phyloP scores from a whole-genome alignment of 2,888 invertebrate genomes.

The Cotesia congregata region DNA sequence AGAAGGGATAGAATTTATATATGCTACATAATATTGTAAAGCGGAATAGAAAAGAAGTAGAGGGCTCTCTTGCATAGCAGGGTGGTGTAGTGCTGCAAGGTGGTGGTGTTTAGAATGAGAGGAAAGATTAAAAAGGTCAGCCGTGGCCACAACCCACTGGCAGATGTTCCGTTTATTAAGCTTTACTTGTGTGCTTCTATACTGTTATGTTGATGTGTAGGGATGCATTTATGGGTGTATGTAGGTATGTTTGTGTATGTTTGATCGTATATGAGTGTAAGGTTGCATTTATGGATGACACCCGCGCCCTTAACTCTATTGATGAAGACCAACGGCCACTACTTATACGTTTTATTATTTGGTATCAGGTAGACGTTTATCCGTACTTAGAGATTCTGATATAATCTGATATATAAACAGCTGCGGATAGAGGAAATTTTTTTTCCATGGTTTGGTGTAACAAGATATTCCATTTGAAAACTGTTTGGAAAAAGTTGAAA shows the following conservation, averaged over 20 bases:
- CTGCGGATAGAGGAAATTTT: constrained; percentile 10
- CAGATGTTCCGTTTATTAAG: constrained; percentile 66
- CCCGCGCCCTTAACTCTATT: constrained; percentile 54
- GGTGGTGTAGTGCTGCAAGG: constrained; percentile 57
- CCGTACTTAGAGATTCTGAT: constrained; percentile 22
- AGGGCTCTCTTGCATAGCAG: constrained; percentile 43
- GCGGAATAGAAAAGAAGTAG: constrained; percentile 46
- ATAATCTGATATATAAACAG: constrained; percentile 24
- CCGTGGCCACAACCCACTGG: constrained; percentile 57
- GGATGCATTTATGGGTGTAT: not conserved
- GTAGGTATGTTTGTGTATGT: not conserved
- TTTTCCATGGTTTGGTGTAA: constrained; percentile 6
- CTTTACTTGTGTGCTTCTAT: not conserved
- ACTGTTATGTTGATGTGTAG: not conserved
- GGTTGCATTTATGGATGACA: constrained; percentile 58
- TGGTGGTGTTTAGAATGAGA: constrained; percentile 55
- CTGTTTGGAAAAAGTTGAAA: no score
- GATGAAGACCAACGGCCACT: constrained; percentile 45
- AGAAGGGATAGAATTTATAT: not conserved
- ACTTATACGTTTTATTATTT: constrained; percentile 36
- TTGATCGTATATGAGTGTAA: not conserved
- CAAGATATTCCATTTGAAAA: no score
- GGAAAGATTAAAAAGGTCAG: constrained; percentile 36
- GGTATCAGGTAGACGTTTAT: constrained; percentile 31
- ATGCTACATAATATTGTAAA: not conserved